Evolutionary conservation across 64 coral and sea anemone genomes (phyloP), one percentile per base, ranked within the genome.

Genomic region (Trachythela sp.): DNA sequence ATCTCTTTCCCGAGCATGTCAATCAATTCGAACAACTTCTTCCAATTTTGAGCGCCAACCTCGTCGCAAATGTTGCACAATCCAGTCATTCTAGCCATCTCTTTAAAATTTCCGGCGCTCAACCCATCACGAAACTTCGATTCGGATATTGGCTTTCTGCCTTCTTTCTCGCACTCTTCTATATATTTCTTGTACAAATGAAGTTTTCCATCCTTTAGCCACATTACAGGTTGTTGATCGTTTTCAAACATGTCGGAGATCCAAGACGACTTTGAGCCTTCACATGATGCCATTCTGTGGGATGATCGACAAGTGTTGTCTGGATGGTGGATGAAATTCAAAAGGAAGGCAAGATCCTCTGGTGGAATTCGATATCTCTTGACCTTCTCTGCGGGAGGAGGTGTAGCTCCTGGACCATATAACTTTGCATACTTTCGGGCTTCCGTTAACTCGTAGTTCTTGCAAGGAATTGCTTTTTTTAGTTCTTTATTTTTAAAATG

Each of bases 11-110:
- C 83, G 11, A 93, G n/a, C n/a, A n/a, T 70, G 8, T 67, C 51
- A 8, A 85, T 50, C 39, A 92, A 54, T 32, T 88, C 30, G 33
- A 88, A 48, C 7, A 92, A 54, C 35, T 92, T 86, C 20, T 89
- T 51, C 32, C 87, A 92, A 83, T 89, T 85, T 75, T 75, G 71
- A 50, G 87, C 80, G 58, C 91, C 87, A 89, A 48, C 64, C 58
- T 93, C 35, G 48, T 54, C 88, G 49, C 87, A 89, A 51, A 77
- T 89, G 38, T 89, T 89, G 39, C 92, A 93, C 24, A 92, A 58
- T 20, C 87, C 84, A 49, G 64, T 54, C 87, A 92, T 89, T 86
- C 84, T 56, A 30, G 38, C 45, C 43, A 89, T 89, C 85, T 93
- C 58, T 56, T 77, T 83, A 68, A 93, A 89, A 60, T 89, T 93